Evolutionary conservation across 2,888 invertebrate genomes (phyloP).

Genomic region (Drosophila rellima): DNA sequence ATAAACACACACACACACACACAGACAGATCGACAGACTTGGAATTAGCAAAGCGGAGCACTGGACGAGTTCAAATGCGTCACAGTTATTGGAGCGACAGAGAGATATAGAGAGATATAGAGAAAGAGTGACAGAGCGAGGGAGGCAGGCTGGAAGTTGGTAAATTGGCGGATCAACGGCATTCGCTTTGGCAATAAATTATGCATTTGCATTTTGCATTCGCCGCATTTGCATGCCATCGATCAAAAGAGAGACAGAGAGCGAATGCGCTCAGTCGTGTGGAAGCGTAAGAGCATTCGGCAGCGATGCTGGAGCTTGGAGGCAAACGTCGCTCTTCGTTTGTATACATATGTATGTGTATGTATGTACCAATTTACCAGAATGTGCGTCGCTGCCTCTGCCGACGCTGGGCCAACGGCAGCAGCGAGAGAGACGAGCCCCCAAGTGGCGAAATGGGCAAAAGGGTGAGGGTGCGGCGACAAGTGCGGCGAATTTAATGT

Average conservation of each 20-base stretch:
- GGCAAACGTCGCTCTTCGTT: slow-evolving; percentile 45
- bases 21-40: slow-evolving; percentile 2
- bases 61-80: slow-evolving; percentile 62
- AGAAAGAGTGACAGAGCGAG: background rate
- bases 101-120: background rate
- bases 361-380: slow-evolving; percentile 22
- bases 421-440: slow-evolving; percentile 66
- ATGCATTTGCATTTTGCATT: slow-evolving; percentile 50
- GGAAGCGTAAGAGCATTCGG: slow-evolving; percentile 35
- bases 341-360: slow-evolving; percentile 23
- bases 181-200: slow-evolving; percentile 53
- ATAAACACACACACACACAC: slow-evolving; percentile 10
- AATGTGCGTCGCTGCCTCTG: slow-evolving; percentile 50
- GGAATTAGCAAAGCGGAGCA: slow-evolving; percentile 51
- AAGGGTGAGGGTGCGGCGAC: slow-evolving; percentile 44
- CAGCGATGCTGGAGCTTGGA: slow-evolving; percentile 36
- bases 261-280: slow-evolving; percentile 13
- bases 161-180: slow-evolving; percentile 55
- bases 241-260: slow-evolving; percentile 24
- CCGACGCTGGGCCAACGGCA: slow-evolving; percentile 33
- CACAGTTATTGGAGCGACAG: slow-evolving; percentile 35
- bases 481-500: slow-evolving; percentile 43
- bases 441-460: slow-evolving; percentile 56
- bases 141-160: slow-evolving; percentile 8
- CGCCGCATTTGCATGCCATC: slow-evolving; percentile 45